Percentiles rank a stretch among this genome's conserved stretches.
phyloP scores from a whole-genome alignment of 1,140 invertebrate species.

The Brachionus plicatilis region DNA sequence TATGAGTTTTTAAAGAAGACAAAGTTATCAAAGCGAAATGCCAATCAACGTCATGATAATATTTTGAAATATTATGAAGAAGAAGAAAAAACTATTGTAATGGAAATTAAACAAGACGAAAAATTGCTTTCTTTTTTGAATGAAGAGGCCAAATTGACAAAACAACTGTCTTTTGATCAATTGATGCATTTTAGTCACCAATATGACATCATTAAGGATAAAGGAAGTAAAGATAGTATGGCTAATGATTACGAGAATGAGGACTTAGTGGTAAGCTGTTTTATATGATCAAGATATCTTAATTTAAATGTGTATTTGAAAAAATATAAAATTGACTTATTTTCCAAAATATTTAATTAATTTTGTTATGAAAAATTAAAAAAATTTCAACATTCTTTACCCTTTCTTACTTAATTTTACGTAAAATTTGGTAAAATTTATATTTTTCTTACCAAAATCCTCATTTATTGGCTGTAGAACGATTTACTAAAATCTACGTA shows the following conservation, averaged over 20 bases:
- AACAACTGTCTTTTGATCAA: slow-evolving; percentile 24
- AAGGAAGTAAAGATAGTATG: not conserved
- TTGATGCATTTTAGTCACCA: slow-evolving; percentile 17
- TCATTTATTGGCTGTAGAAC: too few species aligned
- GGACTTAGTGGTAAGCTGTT: not conserved
- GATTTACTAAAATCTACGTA: too few species aligned
- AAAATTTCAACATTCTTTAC: too few species aligned
- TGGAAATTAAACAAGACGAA: slow-evolving; percentile 32
- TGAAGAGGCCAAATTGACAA: slow-evolving; percentile 21
- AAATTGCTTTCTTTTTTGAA: slow-evolving; percentile 15
- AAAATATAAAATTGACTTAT: too few species aligned
- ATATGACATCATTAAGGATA: not conserved
- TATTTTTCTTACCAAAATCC: too few species aligned
- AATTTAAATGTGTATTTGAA: too few species aligned
- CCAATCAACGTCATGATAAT: not conserved
- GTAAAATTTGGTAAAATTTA: too few species aligned
- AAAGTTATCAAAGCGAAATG: not conserved
- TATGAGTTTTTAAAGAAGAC: slow-evolving; percentile 6
- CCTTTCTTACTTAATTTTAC: too few species aligned
- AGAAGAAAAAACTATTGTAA: slow-evolving; percentile 20
- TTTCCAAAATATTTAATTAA: too few species aligned
- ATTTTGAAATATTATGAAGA: slow-evolving; percentile 30
- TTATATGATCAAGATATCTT: too few species aligned
- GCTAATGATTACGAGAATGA: not conserved
- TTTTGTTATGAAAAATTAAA: too few species aligned